These are phyloP conservation scores for Tryphoninae sp. DNA, from an alignment of 2,888 invertebrate species.

Conservation along the genomic window DNA sequence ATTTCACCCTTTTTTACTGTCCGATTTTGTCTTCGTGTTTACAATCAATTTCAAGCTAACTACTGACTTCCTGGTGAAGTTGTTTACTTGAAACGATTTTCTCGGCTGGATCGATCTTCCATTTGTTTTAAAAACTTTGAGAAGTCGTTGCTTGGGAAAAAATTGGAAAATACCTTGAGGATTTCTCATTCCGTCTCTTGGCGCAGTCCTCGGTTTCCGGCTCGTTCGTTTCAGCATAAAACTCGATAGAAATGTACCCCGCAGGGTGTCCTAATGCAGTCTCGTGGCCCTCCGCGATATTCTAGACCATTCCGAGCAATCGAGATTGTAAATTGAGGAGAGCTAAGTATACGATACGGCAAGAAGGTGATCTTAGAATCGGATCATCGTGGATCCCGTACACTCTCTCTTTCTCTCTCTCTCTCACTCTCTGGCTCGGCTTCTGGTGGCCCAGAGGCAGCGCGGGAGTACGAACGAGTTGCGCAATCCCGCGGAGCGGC, in stretches of 20 bases:
- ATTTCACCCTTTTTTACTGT: neutral
- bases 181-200: constrained; percentile 27
- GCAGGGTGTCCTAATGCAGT: constrained; percentile 53
- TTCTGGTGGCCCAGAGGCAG: constrained; percentile 56
- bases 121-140: neutral
- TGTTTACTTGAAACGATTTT: neutral
- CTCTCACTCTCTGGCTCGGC: constrained; percentile 48
- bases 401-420: constrained; percentile 63
- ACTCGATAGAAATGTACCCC: constrained; percentile 43
- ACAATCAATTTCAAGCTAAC: constrained; percentile 8
- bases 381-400: constrained; percentile 74
- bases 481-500: constrained; percentile 71
- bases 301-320: constrained; percentile 65
- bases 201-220: constrained; percentile 30
- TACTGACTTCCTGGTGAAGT: constrained; percentile 30
- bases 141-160: neutral
- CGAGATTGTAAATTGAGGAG: constrained; percentile 70
- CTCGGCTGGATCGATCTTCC: neutral
- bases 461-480: constrained; percentile 65
- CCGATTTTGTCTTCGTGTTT: neutral
- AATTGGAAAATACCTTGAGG: neutral
- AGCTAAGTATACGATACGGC: constrained; percentile 66
- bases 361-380: constrained; percentile 68
- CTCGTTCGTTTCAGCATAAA: constrained; percentile 39
- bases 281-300: constrained; percentile 59